Evolutionary conservation across 2,113 vertebrate genomes (phyloP).

Genomic region (Onychorhynchus coronatus): DNA sequence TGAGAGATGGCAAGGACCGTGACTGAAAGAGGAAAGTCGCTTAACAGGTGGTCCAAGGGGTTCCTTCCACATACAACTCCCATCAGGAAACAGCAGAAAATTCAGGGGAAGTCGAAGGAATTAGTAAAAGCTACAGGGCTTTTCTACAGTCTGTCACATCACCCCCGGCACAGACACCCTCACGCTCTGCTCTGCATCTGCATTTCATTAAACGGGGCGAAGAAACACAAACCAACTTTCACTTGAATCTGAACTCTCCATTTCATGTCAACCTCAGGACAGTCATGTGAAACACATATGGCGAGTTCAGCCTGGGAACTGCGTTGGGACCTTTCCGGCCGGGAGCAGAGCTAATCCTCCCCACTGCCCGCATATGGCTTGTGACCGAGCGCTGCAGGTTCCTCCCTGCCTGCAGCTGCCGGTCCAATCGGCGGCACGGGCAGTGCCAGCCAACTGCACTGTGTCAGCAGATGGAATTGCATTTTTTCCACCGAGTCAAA

Average conservation of each 20-base stretch:
- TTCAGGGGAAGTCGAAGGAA: not conserved
- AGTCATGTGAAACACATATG: conserved; percentile 5
- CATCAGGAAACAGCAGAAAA: conserved; percentile 39
- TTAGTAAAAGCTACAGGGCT: not conserved
- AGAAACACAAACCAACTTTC: conserved; percentile 36
- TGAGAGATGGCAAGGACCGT: not conserved
- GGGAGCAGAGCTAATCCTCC: conserved; percentile 48
- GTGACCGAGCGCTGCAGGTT: not conserved
- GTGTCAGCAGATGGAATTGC: not conserved
- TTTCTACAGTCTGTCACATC: not conserved
- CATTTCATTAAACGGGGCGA: not conserved
- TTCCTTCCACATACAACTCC: conserved; percentile 21
- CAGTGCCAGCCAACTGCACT: not conserved
- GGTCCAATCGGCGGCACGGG: not conserved
- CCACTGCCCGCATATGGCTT: not conserved
- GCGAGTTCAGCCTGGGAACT: not conserved
- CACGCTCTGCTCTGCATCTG: not conserved
- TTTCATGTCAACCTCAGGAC: not conserved
- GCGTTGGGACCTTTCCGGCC: not conserved
- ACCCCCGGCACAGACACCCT: not conserved
- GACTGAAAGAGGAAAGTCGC: not conserved
- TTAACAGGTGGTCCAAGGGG: conserved; percentile 40
- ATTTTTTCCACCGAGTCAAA: not conserved
- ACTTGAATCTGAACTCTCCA: not conserved
- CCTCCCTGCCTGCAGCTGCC: conserved; percentile 13